Base-by-base conservation (phyloP, 2,113 vertebrate species). In the Psephotus haematonotus region DNA sequence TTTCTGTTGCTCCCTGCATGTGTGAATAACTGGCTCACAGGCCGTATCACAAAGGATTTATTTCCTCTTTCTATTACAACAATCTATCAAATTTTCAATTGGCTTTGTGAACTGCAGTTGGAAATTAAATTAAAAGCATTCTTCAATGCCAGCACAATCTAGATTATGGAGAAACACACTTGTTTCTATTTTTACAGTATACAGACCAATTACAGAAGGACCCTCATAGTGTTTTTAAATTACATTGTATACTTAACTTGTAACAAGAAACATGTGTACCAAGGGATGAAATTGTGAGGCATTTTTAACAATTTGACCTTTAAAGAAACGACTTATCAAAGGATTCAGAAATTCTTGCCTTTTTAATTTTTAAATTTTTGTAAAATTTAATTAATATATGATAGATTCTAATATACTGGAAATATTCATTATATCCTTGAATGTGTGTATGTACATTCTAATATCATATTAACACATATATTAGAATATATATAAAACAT, bases 251-350 rank as follows among this genome's bases (percentile, higher is more conserved):
- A 69, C 87, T 86, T 94, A 85, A 85, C 59, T 93, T 82, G 6
- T 91, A 96, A 93, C 44, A 92, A 94, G 77, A 91, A 95, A 94
- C 81, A 88, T 13, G 9, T 88, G 77, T 86, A 57, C n/a, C 69
- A 65, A 74, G 41, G 20, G 39, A 82, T 95, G 74, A 95, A 92
- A 72, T 47, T 39, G 9, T 25, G 75, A 31, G 47, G 31, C 19
- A 82, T 79, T 93, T 96, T 87, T 91, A 68, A 85, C 65, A 93
- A 13, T 28, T 67, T 77, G 87, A 93, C 41, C 23, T 92, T 82
- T 76, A 69, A 79, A 67, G 57, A 64, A 64, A 91, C 80, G 24
- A 19, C 67, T 13, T 92, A 90, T 74, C 79, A 75, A 91, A 94
- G 14, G 37, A 79, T 46, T 49, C 4, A 59, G 79, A 91, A 74